Conservation (phyloP, 2,888 invertebrate genomes). For the Aquatica leii region DNA sequence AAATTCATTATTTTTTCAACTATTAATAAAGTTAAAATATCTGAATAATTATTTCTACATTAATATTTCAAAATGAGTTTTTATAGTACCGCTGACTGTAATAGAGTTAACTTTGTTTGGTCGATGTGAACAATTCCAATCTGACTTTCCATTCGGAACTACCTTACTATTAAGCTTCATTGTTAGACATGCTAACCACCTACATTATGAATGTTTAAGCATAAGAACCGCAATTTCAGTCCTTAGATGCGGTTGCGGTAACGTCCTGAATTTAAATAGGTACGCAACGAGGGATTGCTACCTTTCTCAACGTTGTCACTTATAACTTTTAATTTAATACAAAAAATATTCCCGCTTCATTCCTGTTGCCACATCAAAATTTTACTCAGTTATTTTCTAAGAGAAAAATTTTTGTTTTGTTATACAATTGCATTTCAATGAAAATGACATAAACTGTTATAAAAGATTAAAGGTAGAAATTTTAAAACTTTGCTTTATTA, state of each 20-base stretch:
- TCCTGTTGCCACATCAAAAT: neutral
- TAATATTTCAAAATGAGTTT: no score
- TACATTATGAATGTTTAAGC: conserved; percentile 5
- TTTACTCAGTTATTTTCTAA: no score
- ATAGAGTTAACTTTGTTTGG: neutral
- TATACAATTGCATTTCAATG: neutral
- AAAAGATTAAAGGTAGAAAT: conserved; percentile 26
- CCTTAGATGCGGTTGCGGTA: neutral
- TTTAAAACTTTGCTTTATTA: conserved; percentile 7
- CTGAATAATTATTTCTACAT: no score
- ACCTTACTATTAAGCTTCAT: no score
- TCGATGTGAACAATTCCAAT: neutral
- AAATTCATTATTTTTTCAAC: no score
- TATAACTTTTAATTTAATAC: neutral
- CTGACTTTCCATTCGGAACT: neutral
- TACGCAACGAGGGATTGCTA: no score
- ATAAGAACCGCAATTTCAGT: neutral
- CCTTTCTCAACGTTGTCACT: neutral
- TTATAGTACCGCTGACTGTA: no score
- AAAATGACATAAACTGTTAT: conserved; percentile 22
- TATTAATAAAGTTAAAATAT: no score
- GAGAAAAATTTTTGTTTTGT: conserved; percentile 12
- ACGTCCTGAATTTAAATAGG: neutral
- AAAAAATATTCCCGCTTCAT: neutral
- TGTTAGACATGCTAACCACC: no score